These are phyloP conservation scores for Actinostola sp. DNA, from an alignment of 92 coral and sea anemone genomes.

Conservation along the genomic window DNA sequence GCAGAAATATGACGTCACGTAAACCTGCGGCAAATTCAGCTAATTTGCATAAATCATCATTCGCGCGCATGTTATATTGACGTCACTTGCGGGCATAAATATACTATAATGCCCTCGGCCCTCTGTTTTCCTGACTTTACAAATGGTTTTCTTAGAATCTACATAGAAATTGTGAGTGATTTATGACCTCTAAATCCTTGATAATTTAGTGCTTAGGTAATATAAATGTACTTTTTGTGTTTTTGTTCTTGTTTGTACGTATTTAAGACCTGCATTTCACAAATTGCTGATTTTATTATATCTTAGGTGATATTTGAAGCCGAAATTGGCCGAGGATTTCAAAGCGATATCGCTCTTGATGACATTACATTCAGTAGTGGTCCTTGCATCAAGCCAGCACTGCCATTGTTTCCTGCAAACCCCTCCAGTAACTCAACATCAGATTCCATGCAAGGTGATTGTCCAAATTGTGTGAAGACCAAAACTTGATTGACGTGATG, in stretches of 20 bases:
- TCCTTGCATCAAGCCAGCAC: conserved; percentile 25
- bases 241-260: background rate
- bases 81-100: too few relatives aligned
- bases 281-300: background rate
- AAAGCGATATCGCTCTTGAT: conserved; percentile 85
- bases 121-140: too few relatives aligned
- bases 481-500: too few relatives aligned
- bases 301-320: conserved; percentile 75
- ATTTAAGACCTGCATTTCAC: background rate
- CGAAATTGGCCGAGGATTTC: conserved; percentile 64
- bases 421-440: background rate
- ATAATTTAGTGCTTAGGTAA: too few relatives aligned
- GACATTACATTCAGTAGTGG: conserved; percentile 59
- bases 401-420: background rate
- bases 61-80: too few relatives aligned
- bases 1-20: too few relatives aligned
- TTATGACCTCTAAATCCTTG: too few relatives aligned
- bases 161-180: too few relatives aligned
- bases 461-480: conserved; percentile 10
- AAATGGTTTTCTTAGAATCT: too few relatives aligned
- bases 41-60: too few relatives aligned
- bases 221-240: background rate
- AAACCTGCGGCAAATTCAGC: too few relatives aligned
- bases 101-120: too few relatives aligned
- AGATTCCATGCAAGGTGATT: conserved; percentile 24